Percentiles rank a stretch among this genome's conserved stretches.
These are phyloP conservation scores for Metalampra italica DNA, from an alignment of 2,888 invertebrate genomes.

Conservation along the genomic window DNA sequence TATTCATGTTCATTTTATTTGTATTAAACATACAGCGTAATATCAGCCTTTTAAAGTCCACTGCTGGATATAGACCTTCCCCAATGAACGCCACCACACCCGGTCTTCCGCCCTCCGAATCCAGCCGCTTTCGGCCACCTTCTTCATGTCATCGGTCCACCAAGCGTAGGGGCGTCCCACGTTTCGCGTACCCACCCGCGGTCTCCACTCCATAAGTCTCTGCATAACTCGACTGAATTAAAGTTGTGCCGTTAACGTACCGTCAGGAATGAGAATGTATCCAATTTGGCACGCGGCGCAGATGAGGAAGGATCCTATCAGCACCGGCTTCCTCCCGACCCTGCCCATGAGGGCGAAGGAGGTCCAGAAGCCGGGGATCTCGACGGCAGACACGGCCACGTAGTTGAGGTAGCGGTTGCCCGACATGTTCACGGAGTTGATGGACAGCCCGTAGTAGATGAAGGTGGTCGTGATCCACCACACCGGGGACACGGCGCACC, in stretches of 20 bases:
- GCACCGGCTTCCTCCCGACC: conserved; percentile 79
- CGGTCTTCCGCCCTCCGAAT: too few species aligned
- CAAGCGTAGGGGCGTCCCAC: too few species aligned
- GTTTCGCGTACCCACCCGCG: too few species aligned
- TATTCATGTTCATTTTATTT: too few species aligned
- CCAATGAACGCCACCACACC: too few species aligned
- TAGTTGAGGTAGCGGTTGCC: conserved; percentile 87
- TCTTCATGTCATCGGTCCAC: too few species aligned
- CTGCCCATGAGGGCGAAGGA: conserved; percentile 80
- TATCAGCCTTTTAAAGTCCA: too few species aligned
- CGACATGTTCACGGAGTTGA: conserved; percentile 85
- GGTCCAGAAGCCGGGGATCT: conserved; percentile 83
- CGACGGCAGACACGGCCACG: conserved; percentile 80
- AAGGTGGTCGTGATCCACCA: conserved; percentile 89
- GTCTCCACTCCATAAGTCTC: too few species aligned
- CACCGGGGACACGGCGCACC: conserved; percentile 82
- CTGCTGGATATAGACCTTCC: too few species aligned
- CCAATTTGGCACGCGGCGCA: conserved; percentile 72
- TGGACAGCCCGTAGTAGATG: conserved; percentile 88
- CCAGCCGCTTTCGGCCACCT: too few species aligned
- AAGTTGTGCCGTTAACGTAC: conserved; percentile 40
- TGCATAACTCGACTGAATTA: too few species aligned
- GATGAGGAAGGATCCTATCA: conserved; percentile 76
- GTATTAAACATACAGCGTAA: too few species aligned
- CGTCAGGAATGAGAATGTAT: conserved; percentile 67